Evolutionary conservation across 2,113 vertebrate species (phyloP), one percentile per base, ranked within the genome.

Genomic region (Bagarius yarrelli): DNA sequence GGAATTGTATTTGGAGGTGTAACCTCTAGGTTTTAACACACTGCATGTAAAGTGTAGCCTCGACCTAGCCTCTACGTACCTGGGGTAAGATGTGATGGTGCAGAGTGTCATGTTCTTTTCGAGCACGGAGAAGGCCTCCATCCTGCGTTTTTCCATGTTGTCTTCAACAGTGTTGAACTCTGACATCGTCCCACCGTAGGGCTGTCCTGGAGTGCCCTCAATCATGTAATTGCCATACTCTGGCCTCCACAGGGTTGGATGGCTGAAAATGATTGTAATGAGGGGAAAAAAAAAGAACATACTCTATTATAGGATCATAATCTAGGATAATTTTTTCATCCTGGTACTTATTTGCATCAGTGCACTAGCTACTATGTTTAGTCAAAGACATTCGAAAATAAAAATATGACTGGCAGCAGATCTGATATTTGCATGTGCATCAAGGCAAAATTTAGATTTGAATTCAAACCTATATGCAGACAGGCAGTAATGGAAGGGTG

Each of bases 211-310:
- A 0, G 97, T 99, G 23, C 98, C 97, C 84, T 99, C 98, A 30
- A 99, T 98, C 98, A 99, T 99, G 88, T 99, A 99, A 87, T 95
- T 97, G 86, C 94, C 95, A 56, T 99, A 99, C 82, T 99, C 98
- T 19, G 97, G 98, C 86, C 97, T 95, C 98, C 98, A 99, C 47
- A 99, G 95, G 0, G 97, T 99, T 32, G 97, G 98, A 82, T 99
- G 98, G 87, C 98, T 99, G 70, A 1, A 86, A 67, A 86, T 78
- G 0, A 85, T 0, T 3, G 16, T 16, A 18, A 15, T 4, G 69
- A 76, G n/a, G n/a, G 80, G 63, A 6, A 69, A n/a, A 72, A n/a
- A 36, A 52, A 64, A 69, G 15, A 70, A 8, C 12, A 61, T 21
- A 32, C 30, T 19, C 27, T n/a, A 27, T n/a, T 14, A 66, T n/a